Base-by-base conservation (phyloP, 1,140 invertebrate genomes). In the Pachyrhynchus sulphureomaculatus region DNA sequence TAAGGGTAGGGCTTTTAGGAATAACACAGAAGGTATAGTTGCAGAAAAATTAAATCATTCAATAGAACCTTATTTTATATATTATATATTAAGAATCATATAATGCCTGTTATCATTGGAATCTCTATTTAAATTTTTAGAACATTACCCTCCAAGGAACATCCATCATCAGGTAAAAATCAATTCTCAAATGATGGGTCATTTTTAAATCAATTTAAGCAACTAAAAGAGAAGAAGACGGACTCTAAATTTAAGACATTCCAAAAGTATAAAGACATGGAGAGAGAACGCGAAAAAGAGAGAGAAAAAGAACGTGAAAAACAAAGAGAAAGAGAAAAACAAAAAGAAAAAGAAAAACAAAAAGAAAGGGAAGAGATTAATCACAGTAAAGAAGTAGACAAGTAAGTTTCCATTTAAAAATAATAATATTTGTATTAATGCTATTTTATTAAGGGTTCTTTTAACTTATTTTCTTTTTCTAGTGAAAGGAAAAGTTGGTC, bases 101-200 rank as follows among this genome's bases (percentile, higher is more conserved):
- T n/a, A n/a, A n/a, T n/a, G n/a, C n/a, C n/a, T n/a, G n/a, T n/a
- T n/a, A n/a, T n/a, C n/a, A n/a, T n/a, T n/a, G n/a, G n/a, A n/a
- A n/a, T n/a, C n/a, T n/a, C n/a, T 36, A 36, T 37, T 9, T 36
- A 34, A 2, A 15, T 45, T 56, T 39, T 20, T 48, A 59, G 56
- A 5, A 5, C 36, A 17, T 13, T 33, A 34, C 1, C 21, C 37
- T 55, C 15, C 62, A 68, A 54, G 52, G 68, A 26, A n/a, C 10
- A 6, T 13, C 17, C 17, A 49, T 39, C 49, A 32, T 8, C 17
- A 20, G 42, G 33, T 41, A 71, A 83, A 34, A 88, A 88, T 75
- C 78, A 86, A 45, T 92, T 91, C 75, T 85, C 84, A 17, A 91
- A 91, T 78, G 90, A 92, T 79, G 90, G 90, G 4, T 88, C 85